Conservation (phyloP, 2,113 vertebrate genomes). For the Solenodon paradoxus region DNA sequence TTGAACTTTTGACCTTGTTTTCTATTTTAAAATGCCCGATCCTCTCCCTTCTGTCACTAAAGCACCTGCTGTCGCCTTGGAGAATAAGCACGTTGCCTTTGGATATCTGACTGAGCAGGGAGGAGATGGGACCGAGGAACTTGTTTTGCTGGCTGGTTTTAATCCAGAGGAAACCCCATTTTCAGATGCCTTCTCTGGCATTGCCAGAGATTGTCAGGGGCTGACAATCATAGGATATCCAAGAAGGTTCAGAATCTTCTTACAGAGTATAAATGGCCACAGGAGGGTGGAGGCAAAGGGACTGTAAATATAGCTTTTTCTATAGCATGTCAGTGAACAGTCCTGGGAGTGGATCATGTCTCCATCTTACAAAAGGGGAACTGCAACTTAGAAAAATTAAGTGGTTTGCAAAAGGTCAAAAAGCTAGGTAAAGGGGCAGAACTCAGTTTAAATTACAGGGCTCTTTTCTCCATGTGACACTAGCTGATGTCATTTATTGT, state of each 20-base stretch:
- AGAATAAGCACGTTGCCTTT: constrained; percentile 30
- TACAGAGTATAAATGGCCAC: background rate
- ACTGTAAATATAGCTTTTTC: background rate
- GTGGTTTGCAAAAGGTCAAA: background rate
- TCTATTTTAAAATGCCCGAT: constrained; percentile 57
- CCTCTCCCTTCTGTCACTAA: background rate
- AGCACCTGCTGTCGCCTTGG: constrained; percentile 54
- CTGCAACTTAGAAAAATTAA: background rate
- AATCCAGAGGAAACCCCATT: background rate
- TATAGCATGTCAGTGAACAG: background rate
- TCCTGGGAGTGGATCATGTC: background rate
- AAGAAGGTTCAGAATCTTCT: background rate
- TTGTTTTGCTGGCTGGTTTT: constrained; percentile 19
- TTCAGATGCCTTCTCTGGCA: background rate
- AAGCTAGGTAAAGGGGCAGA: background rate
- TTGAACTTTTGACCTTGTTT: constrained; percentile 44
- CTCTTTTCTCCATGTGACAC: background rate
- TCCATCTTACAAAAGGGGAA: background rate
- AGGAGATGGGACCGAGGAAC: background rate
- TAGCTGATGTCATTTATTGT: background rate
- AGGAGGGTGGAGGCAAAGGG: background rate
- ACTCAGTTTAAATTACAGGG: background rate
- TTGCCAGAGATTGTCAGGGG: background rate
- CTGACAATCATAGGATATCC: background rate
- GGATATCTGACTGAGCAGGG: background rate